Evolutionary conservation across 2,888 invertebrate genomes (phyloP).

Genomic region (Thumatha senex): DNA sequence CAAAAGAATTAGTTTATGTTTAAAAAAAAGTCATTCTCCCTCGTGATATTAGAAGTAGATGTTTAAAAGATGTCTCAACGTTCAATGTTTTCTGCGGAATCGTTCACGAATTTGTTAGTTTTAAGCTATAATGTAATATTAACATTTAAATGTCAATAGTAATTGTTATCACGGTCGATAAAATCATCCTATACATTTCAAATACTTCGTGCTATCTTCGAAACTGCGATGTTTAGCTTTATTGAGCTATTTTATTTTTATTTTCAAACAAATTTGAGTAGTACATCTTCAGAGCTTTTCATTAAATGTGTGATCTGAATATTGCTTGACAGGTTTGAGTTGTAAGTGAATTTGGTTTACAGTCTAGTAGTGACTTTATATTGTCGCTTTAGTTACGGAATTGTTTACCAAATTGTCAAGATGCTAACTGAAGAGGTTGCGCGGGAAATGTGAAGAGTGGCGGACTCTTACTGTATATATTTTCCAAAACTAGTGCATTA

Average conservation of each 20-base stretch:
- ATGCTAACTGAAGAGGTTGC: too few species aligned
- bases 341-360: slow-evolving; percentile 1
- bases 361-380: background rate
- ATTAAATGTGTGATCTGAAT: slow-evolving; percentile 5
- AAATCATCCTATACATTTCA: slow-evolving; percentile 20
- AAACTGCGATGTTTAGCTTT: slow-evolving; percentile 38
- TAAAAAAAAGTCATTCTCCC: slow-evolving; percentile 57
- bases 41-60: slow-evolving; percentile 77
- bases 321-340: background rate
- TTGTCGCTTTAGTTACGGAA: too few species aligned
- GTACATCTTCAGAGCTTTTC: slow-evolving; percentile 10
- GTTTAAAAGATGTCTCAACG: slow-evolving; percentile 46
- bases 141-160: slow-evolving; percentile 24
- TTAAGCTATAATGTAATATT: slow-evolving; percentile 67
- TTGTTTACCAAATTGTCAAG: too few species aligned
- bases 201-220: slow-evolving; percentile 24
- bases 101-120: slow-evolving; percentile 71
- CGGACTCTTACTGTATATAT: too few species aligned
- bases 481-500: too few species aligned
- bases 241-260: slow-evolving; percentile 41
- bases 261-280: slow-evolving; percentile 12
- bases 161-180: slow-evolving; percentile 21
- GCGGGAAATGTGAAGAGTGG: too few species aligned
- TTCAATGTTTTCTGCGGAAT: slow-evolving; percentile 56
- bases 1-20: slow-evolving; percentile 32